Evolutionary conservation across 2,888 invertebrate species (phyloP).

Genomic region (Cosmorhoe ocellata): DNA sequence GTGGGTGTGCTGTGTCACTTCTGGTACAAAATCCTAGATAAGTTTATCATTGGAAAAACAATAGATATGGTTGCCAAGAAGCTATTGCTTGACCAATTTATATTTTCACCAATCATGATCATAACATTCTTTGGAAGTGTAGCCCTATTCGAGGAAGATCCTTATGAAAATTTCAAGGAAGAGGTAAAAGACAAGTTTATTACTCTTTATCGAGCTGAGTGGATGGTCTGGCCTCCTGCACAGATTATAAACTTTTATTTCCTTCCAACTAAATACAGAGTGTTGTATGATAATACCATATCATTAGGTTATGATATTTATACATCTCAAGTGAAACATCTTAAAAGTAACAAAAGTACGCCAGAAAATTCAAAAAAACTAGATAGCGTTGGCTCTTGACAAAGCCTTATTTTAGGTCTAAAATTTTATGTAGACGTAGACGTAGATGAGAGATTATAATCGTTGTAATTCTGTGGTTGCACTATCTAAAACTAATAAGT

Average conservation of each 20-base stretch:
- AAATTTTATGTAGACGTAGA: conserved; percentile 1
- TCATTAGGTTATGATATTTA: conserved; percentile 95
- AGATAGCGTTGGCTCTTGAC: conserved; percentile 15
- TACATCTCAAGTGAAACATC: conserved; percentile 91
- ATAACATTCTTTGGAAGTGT: conserved; percentile 90
- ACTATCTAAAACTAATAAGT: too few species aligned
- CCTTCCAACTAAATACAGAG: conserved; percentile 91
- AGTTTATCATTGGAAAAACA: conserved; percentile 87
- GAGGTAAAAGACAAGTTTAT: conserved; percentile 90
- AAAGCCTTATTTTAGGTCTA: conserved; percentile 9
- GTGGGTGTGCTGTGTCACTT: conserved; percentile 93
- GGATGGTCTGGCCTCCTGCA: conserved; percentile 97
- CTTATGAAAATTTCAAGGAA: conserved; percentile 83
- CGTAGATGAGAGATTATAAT: too few species aligned
- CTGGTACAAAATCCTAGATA: conserved; percentile 93
- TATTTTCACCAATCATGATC: conserved; percentile 93
- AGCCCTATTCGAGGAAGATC: conserved; percentile 87
- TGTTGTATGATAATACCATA: conserved; percentile 94
- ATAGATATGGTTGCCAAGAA: conserved; percentile 88
- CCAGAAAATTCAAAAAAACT: conserved; percentile 5
- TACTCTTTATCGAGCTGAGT: conserved; percentile 92
- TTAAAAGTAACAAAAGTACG: conserved; percentile 41
- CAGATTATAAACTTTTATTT: conserved; percentile 96
- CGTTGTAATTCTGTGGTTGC: too few species aligned
- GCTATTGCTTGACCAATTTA: conserved; percentile 90